A percentile compares a stretch with the other conserved stretches of the same genome.
Conservation (phyloP, 23 tunicate species). For the Aplidium turbinatum region DNA sequence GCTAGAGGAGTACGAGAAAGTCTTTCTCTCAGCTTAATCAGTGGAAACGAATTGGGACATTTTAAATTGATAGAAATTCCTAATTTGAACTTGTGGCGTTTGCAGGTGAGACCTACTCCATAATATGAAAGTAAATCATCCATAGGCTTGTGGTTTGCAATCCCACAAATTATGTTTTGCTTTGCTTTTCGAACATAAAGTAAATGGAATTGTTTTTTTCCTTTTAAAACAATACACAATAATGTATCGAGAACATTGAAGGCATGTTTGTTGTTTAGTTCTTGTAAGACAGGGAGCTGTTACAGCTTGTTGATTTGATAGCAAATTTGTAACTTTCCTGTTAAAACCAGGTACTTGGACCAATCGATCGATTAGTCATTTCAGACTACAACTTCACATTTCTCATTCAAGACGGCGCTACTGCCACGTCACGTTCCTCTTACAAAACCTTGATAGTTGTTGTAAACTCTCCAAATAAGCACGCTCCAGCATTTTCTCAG, state of each 20-base stretch:
- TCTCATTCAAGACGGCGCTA: conserved; percentile 45
- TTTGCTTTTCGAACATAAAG: no score
- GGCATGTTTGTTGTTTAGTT: no score
- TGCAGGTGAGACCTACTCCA: conserved; percentile 63
- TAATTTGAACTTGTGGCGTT: conserved; percentile 15
- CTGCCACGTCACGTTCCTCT: conserved; percentile 28
- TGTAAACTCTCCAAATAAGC: conserved; percentile 74
- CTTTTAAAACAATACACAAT: no score
- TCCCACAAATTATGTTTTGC: no score
- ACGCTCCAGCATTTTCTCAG: conserved; percentile 50
- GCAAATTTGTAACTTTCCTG: background rate
- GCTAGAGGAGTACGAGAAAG: background rate
- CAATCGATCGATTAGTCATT: conserved; percentile 1
- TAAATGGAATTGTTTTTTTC: no score
- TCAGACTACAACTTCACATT: conserved; percentile 59
- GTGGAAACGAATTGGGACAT: conserved; percentile 59
- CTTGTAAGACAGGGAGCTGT: no score
- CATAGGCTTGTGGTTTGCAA: no score
- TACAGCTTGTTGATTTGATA: background rate
- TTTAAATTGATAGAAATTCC: conserved; percentile 40
- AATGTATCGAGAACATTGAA: no score
- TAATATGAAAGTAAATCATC: no score
- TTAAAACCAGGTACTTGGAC: conserved; percentile 38
- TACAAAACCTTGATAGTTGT: conserved; percentile 43
- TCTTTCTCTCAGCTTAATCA: conserved; percentile 27